phyloP scores from a whole-genome alignment of 1,140 invertebrate species.

The Globodera rostochiensis region DNA sequence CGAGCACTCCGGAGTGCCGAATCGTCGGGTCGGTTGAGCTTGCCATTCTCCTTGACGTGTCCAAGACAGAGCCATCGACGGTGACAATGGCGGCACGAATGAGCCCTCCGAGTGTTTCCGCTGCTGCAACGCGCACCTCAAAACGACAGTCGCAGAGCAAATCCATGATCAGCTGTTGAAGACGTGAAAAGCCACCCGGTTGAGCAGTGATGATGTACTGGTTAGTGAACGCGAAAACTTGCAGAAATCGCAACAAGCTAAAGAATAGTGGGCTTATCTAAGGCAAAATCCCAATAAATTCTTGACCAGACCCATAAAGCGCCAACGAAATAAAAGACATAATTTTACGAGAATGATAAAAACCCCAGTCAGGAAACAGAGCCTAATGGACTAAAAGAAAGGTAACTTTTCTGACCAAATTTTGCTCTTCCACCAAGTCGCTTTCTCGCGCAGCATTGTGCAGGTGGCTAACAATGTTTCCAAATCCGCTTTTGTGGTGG shows the following conservation, averaged over 20 bases:
- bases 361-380: constrained; percentile 1
- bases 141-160: constrained; percentile 66
- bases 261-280: not conserved
- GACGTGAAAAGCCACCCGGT: constrained; percentile 66
- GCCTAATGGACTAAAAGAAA: not conserved
- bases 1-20: constrained; percentile 81
- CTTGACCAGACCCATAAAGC: too few species aligned
- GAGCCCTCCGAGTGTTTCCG: constrained; percentile 68
- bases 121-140: constrained; percentile 76
- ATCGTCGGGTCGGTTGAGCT: constrained; percentile 66
- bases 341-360: too few species aligned
- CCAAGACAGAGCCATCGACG: constrained; percentile 62
- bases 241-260: constrained; percentile 76
- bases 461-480: constrained; percentile 14
- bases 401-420: constrained; percentile 14
- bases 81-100: constrained; percentile 13
- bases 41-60: constrained; percentile 50
- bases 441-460: not conserved
- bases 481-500: constrained; percentile 13
- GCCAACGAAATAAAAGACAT: too few species aligned
- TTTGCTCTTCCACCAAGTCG: constrained; percentile 21
- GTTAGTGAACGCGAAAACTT: constrained; percentile 82
- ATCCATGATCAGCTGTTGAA: constrained; percentile 65
- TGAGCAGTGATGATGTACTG: constrained; percentile 75
- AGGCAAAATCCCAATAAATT: not conserved